Conservation (phyloP, 1,140 invertebrate genomes). For the Platorchestia sp. region DNA sequence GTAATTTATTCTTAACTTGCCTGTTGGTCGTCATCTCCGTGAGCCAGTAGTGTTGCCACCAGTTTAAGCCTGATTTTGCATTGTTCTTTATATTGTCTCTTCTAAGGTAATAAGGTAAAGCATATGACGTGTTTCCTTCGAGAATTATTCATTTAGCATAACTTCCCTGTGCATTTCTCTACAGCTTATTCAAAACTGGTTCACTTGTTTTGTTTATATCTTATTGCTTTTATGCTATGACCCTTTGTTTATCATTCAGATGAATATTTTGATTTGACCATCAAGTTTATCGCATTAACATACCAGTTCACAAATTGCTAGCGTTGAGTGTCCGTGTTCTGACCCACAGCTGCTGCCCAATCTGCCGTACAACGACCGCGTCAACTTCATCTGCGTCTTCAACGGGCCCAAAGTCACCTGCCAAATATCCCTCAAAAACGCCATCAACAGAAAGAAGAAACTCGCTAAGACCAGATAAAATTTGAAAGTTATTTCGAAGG, state of each 20-base stretch:
- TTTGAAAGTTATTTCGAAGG: neutral
- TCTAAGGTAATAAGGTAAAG: neutral
- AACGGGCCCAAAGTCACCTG: conserved; percentile 35
- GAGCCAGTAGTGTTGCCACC: neutral
- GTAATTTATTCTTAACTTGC: neutral
- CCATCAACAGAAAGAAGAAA: conserved; percentile 1
- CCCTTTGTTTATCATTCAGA: no score
- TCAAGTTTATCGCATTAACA: no score
- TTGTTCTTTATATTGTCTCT: neutral
- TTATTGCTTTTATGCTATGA: no score
- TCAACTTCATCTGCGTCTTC: conserved; percentile 41
- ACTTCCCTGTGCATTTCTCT: no score
- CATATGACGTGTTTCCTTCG: no score
- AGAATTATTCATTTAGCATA: no score
- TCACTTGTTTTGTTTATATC: no score
- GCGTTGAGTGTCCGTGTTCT: neutral
- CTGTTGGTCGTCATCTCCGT: neutral
- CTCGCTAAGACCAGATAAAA: neutral
- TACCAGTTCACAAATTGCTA: no score
- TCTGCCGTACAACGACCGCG: conserved; percentile 54
- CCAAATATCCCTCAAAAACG: neutral
- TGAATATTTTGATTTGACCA: no score
- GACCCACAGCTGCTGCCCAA: conserved; percentile 47
- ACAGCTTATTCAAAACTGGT: no score
- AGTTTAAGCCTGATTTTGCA: neutral